Conservation (phyloP, 2,113 vertebrate genomes). For the Pholis gunnellus region DNA sequence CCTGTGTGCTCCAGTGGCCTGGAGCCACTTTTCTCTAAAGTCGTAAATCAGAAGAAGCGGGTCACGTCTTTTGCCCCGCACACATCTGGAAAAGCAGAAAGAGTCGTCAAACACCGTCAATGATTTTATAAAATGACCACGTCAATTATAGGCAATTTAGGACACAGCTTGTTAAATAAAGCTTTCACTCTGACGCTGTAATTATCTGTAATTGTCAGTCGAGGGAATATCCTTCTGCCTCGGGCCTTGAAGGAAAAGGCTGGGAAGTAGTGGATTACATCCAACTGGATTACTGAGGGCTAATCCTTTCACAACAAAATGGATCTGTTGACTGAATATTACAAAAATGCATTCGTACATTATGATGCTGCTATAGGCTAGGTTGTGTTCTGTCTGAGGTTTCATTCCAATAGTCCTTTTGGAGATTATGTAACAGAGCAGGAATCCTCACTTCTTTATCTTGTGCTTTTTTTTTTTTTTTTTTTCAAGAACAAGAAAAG, state of each 20-base stretch:
- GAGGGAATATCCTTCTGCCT: slow-evolving; percentile 69
- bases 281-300: slow-evolving; percentile 43
- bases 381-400: background rate
- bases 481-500: background rate
- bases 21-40: slow-evolving; percentile 52
- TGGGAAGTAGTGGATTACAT: slow-evolving; percentile 54
- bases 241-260: slow-evolving; percentile 17
- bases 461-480: too few species aligned
- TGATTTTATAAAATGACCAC: slow-evolving; percentile 77
- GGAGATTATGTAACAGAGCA: background rate
- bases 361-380: background rate
- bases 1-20: slow-evolving; percentile 13
- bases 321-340: slow-evolving; percentile 1
- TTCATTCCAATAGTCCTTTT: background rate
- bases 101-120: slow-evolving; percentile 71
- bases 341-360: background rate
- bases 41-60: slow-evolving; percentile 66
- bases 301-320: slow-evolving; percentile 46
- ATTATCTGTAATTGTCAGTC: slow-evolving; percentile 87
- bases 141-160: slow-evolving; percentile 80
- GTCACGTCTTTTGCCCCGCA: slow-evolving; percentile 47
- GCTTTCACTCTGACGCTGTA: slow-evolving; percentile 80
- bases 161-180: slow-evolving; percentile 83
- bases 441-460: too few species aligned
- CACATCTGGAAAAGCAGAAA: slow-evolving; percentile 75